Base-by-base conservation (phyloP, 2,113 vertebrate species). In the Poeciliopsis turrubarensis region DNA sequence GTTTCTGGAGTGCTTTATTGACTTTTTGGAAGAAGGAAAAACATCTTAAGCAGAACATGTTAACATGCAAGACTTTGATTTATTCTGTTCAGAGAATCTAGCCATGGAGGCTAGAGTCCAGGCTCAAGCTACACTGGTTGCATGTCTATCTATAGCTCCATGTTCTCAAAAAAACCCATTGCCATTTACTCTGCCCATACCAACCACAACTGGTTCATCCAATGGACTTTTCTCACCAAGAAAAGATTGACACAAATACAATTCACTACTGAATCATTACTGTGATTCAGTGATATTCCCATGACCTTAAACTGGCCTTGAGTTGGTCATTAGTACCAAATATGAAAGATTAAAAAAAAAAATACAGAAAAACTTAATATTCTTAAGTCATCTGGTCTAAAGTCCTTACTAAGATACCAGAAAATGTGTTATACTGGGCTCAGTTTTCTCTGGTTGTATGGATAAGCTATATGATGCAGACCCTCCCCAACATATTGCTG, bases 11-110 rank as follows among this genome's bases (percentile, higher is more conserved):
- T 1, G 30, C 34, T 65, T 65, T 77, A 32, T 44, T 51, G 29
- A 62, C 39, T 67, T 86, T 84, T 44, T 78, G 77, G 66, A 78
- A 79, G 69, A 75, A 30, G 81, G 79, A 44, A 44, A 44, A 44
- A 17, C 15, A 34, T 60, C 80, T 82, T 51, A 72, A 62, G 69
- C 29, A 8, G 14, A 41, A 19, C 3, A 13, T n/a, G 41, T 65
- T 64, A 71, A 73, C 54, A 25, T 57, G 19, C 5, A 0, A 26
- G 3, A 2, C 65, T 27, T 14, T 31, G 47, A 79, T 66, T n/a
- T 29, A 25, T 67, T 73, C 47, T 0, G 9, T 63, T 72, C 60
- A 22, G 73, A 6, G 60, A 62, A 80, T 64, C 57, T 51, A 71
- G 41, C 26, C 70, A 63, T 76, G 26, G 68, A 75, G 72, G 60